Evolutionary conservation across 1,140 invertebrate species (phyloP), one percentile per base, ranked within the genome.

Genomic region (Drosophila aff.): DNA sequence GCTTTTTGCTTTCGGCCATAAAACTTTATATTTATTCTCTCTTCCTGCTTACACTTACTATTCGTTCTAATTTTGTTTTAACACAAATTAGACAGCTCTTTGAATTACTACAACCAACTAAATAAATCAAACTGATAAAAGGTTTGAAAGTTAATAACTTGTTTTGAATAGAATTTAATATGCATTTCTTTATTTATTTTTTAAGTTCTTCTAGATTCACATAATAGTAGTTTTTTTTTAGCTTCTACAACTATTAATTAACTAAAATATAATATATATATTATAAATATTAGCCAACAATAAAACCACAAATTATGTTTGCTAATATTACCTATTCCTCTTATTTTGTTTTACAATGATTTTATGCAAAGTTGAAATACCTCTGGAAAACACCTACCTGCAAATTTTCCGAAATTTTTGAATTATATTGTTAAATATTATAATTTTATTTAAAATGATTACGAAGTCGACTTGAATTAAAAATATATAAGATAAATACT

Each of bases 11-110:
- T 23, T 38, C 9, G 31, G 11, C 33, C 53, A 38, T 73, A 73
- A 50, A 72, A 73, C 31, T 60, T 60, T n/a, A 60, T 73, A 72
- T 52, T 50, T 60, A 60, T 38, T 73, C 68, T 31, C 21, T 7
- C 26, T 23, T 31, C 46, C 38, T 26, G 6, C 0, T 13, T 11
- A 8, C 31, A 15, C 10, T 36, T 53, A 13, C 15, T 21, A n/a
- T 21, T 21, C 4, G 7, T 21, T 21, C 0, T 36, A 18, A 1
- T 3, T 18, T 13, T 52, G 0, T 52, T 33, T 33, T n/a, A 50
- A 18, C 10, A 31, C n/a, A 52, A 18, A 52, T 52, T 13, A 4
- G 7, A 16, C 52, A 38, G 13, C 13, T 36, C 8, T 16, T 10
- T 9, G 15, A 16, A 16, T 38, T 38, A 55, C 8, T 16, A 21